These are phyloP conservation scores for Andrena dorsata DNA, from an alignment of 2,888 invertebrate species.

Conservation along the genomic window DNA sequence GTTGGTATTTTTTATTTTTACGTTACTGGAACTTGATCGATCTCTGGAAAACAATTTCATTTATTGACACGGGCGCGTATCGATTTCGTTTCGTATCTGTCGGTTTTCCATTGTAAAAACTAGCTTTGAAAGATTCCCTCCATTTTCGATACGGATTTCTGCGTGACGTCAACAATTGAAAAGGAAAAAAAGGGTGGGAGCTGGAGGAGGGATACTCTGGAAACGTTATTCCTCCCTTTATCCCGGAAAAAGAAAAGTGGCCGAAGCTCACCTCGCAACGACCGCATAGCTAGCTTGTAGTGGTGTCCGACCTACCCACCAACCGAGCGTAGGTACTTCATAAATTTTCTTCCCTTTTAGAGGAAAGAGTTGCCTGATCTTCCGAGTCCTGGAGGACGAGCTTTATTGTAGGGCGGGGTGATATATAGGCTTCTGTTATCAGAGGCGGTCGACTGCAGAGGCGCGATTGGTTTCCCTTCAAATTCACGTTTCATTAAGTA, in stretches of 20 bases:
- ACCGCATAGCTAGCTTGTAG: slow-evolving; percentile 9
- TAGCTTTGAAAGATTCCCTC: not conserved
- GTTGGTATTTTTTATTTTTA: not conserved
- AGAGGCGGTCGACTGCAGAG: not conserved
- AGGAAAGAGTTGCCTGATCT: slow-evolving; percentile 36
- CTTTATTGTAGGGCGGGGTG: slow-evolving; percentile 16
- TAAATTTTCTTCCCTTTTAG: slow-evolving; percentile 34
- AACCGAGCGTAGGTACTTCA: slow-evolving; percentile 15
- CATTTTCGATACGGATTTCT: not conserved
- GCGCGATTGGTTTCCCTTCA: not conserved
- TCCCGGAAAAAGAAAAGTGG: slow-evolving; percentile 18
- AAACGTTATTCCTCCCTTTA: not conserved
- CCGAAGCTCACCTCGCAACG: slow-evolving; percentile 13
- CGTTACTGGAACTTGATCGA: too few species aligned
- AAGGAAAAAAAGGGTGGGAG: not conserved
- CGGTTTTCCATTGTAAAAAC: not conserved
- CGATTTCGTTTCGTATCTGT: not conserved
- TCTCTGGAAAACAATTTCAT: not conserved
- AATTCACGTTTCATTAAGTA: too few species aligned
- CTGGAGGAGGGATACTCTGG: not conserved
- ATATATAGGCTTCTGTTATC: slow-evolving; percentile 31
- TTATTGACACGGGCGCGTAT: not conserved
- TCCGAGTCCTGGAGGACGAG: slow-evolving; percentile 1
- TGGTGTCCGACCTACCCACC: not conserved
- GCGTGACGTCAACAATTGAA: not conserved